phyloP scores from a whole-genome alignment of 2,113 vertebrate species.

The Pygoscelis adeliae region DNA sequence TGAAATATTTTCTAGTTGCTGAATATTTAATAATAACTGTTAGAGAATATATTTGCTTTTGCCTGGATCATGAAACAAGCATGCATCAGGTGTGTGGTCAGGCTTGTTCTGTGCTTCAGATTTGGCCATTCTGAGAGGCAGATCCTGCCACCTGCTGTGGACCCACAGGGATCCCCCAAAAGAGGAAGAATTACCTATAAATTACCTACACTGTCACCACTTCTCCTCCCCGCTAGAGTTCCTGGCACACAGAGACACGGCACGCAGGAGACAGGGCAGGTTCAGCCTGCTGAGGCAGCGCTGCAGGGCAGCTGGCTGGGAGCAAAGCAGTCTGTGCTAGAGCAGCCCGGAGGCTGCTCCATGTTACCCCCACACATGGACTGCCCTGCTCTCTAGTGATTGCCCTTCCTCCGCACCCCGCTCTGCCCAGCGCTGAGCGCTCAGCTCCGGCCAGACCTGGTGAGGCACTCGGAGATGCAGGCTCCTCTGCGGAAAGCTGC shows the following conservation, averaged over 20 bases:
- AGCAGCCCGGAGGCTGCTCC: background rate
- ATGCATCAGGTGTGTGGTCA: background rate
- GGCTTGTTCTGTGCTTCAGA: background rate
- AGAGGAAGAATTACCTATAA: background rate
- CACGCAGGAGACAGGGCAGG: background rate
- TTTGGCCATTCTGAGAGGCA: background rate
- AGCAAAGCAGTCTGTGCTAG: background rate
- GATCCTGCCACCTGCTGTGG: background rate
- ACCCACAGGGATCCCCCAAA: background rate
- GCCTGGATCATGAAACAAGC: background rate
- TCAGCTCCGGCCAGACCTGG: background rate
- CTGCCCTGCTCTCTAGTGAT: background rate
- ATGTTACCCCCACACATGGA: rapidly evolving
- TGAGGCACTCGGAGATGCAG: rapidly evolving
- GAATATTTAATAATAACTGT: constrained; percentile 48
- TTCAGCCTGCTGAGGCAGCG: background rate
- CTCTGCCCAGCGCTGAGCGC: background rate
- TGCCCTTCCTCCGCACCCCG: background rate
- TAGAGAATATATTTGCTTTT: background rate
- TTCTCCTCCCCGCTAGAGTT: background rate
- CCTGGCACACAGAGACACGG: rapidly evolving
- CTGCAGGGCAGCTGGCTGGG: background rate
- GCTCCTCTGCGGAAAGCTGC: background rate
- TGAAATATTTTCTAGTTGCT: constrained; percentile 45
- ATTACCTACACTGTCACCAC: background rate